These are phyloP conservation scores for Daboia siamensis DNA, from an alignment of 2,113 vertebrate genomes.

Conservation along the genomic window DNA sequence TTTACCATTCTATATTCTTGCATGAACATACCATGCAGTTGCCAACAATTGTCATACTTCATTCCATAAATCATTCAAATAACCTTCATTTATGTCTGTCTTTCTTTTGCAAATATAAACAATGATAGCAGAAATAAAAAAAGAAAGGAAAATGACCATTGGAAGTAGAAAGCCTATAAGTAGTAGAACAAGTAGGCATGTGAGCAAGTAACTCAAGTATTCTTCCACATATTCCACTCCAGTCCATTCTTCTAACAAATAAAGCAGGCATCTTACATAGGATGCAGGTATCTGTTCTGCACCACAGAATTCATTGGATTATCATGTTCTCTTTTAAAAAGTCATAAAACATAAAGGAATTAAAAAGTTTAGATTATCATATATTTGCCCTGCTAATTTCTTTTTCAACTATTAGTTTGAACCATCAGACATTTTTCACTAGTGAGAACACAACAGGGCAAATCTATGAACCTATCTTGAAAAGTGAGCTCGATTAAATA, in stretches of 20 bases:
- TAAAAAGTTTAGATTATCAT: neutral
- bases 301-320: conserved; percentile 79
- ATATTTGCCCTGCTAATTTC: neutral
- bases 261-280: conserved; percentile 77
- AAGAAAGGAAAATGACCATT: conserved; percentile 77
- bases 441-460: neutral
- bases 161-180: conserved; percentile 83
- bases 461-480: neutral
- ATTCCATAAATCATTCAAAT: conserved; percentile 87
- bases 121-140: conserved; percentile 87
- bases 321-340: conserved; percentile 69
- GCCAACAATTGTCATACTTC: conserved; percentile 87
- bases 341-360: neutral
- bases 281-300: conserved; percentile 64
- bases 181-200: conserved; percentile 92
- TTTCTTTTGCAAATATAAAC: conserved; percentile 94
- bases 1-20: conserved; percentile 94
- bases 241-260: conserved; percentile 79
- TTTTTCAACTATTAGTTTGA: neutral
- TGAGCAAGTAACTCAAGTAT: conserved; percentile 82
- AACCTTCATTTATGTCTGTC: conserved; percentile 88
- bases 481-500: no score
- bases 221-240: conserved; percentile 83
- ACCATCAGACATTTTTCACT: no score
- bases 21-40: conserved; percentile 91